Evolutionary conservation across 1,140 invertebrate genomes (phyloP).

Genomic region (Drosophila lini): DNA sequence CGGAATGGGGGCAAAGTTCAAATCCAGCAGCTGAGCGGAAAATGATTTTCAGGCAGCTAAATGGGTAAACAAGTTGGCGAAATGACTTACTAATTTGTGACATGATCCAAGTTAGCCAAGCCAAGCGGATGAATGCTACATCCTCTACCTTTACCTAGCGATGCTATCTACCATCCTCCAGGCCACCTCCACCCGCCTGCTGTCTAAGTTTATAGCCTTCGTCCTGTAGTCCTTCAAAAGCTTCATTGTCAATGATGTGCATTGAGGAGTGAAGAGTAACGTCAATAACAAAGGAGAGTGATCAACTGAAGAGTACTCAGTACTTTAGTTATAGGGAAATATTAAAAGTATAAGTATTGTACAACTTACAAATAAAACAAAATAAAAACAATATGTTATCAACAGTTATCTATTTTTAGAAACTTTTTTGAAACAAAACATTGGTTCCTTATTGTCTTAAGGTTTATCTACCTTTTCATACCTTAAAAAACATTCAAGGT

Average conservation of each 20-base stretch:
- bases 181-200: not conserved
- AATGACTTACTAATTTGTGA: slow-evolving; percentile 82
- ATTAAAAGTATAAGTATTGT: too few species aligned
- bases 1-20: slow-evolving; percentile 19
- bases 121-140: slow-evolving; percentile 53
- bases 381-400: not conserved
- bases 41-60: slow-evolving; percentile 45
- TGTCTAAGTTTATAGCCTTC: slow-evolving; percentile 28
- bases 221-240: slow-evolving; percentile 17
- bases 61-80: slow-evolving; percentile 54
- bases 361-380: not conserved
- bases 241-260: slow-evolving; percentile 46
- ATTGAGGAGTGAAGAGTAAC: slow-evolving; percentile 36
- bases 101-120: slow-evolving; percentile 76
- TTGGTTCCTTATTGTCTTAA: too few species aligned
- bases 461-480: not conserved
- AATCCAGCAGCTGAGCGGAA: slow-evolving; percentile 17
- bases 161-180: slow-evolving; percentile 21
- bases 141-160: slow-evolving; percentile 43
- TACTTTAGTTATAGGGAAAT: not conserved
- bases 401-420: too few species aligned
- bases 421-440: too few species aligned
- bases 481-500: not conserved
- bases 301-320: slow-evolving; percentile 10
- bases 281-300: not conserved